Percentiles rank a stretch among this genome's conserved stretches.
Evolutionary conservation across 2,113 vertebrate genomes (phyloP).

Genomic region (rabbit (Oryctolagus cuniculus)): DNA sequence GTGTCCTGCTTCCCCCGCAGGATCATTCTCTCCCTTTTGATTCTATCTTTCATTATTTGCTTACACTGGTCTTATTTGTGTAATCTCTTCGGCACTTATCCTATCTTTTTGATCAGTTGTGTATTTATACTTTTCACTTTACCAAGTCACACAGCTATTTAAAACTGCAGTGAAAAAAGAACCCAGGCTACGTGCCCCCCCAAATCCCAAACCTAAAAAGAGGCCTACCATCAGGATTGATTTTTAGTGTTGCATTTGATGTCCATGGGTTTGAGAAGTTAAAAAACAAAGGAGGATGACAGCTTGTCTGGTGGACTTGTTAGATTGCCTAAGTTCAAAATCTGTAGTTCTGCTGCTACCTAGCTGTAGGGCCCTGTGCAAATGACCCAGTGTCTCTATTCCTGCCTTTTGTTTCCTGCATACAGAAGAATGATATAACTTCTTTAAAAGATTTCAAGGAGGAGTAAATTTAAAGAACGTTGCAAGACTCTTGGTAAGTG

Average conservation of each 20-base stretch:
- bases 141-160: neutral
- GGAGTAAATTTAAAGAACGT: neutral
- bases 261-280: neutral
- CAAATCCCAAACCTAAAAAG: neutral
- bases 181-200: too few relatives aligned
- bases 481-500: neutral
- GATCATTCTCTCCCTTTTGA: too few relatives aligned
- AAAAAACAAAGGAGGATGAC: neutral
- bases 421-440: neutral
- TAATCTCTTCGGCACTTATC: too few relatives aligned
- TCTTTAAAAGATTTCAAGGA: neutral
- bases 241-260: slow-evolving; percentile 17
- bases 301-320: neutral
- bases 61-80: too few relatives aligned
- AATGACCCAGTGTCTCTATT: neutral
- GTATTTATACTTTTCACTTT: too few relatives aligned
- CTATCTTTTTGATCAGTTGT: too few relatives aligned
- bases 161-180: neutral
- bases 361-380: neutral
- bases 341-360: neutral
- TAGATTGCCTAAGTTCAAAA: neutral
- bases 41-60: too few relatives aligned
- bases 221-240: neutral
- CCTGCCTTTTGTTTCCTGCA: neutral
- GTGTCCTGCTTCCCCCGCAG: too few relatives aligned